Evolutionary conservation across 2,888 invertebrate species (phyloP).

Genomic region (Galerucella nymphaeae): DNA sequence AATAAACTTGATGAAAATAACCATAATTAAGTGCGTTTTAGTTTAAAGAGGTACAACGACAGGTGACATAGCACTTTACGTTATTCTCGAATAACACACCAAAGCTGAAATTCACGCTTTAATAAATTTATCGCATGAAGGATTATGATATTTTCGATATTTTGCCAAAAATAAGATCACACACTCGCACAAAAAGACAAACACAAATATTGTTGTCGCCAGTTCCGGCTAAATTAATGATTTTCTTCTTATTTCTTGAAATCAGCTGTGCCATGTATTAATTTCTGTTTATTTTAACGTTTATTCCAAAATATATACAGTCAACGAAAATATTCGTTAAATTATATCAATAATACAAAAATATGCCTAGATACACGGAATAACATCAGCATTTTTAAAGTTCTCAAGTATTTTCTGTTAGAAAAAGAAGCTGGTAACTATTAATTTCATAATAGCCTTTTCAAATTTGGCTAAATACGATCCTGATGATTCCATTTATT

Average conservation of each 20-base stretch:
- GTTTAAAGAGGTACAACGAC: constrained; percentile 32
- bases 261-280: neutral
- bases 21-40: constrained; percentile 35
- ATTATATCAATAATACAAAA: too few relatives aligned
- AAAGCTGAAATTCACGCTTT: constrained; percentile 38
- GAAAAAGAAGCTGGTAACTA: too few relatives aligned
- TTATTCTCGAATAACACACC: constrained; percentile 35
- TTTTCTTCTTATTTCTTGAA: neutral
- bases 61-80: constrained; percentile 23
- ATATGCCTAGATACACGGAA: too few relatives aligned
- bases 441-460: too few relatives aligned
- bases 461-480: too few relatives aligned
- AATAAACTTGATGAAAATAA: constrained; percentile 20
- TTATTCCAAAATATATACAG: neutral
- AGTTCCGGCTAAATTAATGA: constrained; percentile 16
- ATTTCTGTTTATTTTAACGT: neutral
- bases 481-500: too few relatives aligned
- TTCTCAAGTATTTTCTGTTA: too few relatives aligned
- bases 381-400: too few relatives aligned
- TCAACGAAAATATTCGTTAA: too few relatives aligned
- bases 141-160: constrained; percentile 41
- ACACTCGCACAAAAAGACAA: neutral
- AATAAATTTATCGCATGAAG: constrained; percentile 38
- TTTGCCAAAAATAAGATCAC: constrained; percentile 30
- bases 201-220: constrained; percentile 10